These are phyloP conservation scores for Trichogramma pretiosum DNA, from an alignment of 1,140 invertebrate genomes.

Conservation along the genomic window DNA sequence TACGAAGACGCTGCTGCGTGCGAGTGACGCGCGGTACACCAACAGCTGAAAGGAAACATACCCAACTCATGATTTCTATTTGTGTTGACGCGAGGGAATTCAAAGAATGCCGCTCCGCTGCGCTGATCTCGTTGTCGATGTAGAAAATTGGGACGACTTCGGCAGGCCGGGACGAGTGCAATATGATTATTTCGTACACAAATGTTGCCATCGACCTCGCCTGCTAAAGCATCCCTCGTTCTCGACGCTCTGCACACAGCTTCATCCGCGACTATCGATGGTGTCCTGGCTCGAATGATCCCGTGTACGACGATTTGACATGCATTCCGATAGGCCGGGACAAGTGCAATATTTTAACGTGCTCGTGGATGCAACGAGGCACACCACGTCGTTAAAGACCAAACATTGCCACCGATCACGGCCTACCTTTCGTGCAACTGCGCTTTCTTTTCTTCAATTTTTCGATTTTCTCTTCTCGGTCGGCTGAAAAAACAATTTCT, in stretches of 20 bases:
- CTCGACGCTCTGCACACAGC: not conserved
- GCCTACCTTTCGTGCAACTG: conserved; percentile 40
- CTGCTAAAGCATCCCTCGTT: conserved; percentile 26
- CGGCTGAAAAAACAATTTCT: not conserved
- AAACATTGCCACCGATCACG: conserved; percentile 45
- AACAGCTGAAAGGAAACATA: not conserved
- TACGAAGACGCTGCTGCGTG: no score
- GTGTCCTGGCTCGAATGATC: not conserved
- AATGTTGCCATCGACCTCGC: conserved; percentile 40
- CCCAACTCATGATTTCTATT: not conserved
- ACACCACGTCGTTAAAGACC: conserved; percentile 17
- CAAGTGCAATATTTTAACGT: conserved; percentile 49
- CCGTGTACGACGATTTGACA: conserved; percentile 18
- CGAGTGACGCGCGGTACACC: no score
- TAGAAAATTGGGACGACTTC: conserved; percentile 13
- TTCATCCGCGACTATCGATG: not conserved
- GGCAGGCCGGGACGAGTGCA: conserved; percentile 47
- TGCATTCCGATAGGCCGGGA: conserved; percentile 47
- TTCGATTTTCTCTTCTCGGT: conserved; percentile 1
- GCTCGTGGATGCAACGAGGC: no score
- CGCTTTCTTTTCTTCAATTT: conserved; percentile 1
- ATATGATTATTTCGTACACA: conserved; percentile 39
- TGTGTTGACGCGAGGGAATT: not conserved
- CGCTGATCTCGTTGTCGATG: not conserved
- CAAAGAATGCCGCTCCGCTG: not conserved